Evolutionary conservation across 2,113 vertebrate species (phyloP), one percentile per base, ranked within the genome.

Genomic region (Martes martes): DNA sequence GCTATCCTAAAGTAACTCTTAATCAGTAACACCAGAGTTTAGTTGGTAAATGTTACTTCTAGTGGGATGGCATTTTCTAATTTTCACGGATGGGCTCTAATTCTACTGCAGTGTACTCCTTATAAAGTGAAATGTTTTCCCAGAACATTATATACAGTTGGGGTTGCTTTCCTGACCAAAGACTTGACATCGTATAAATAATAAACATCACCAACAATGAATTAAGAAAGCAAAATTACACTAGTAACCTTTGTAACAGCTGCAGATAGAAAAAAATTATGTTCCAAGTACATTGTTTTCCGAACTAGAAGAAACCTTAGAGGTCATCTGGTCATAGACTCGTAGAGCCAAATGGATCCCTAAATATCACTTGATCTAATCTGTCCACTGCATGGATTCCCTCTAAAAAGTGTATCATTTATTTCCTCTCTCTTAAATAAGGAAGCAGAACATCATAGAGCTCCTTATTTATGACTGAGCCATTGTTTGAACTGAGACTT

Each of bases 41-140:
- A 96, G 63, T 78, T 94, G 86, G 61, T 74, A 94, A 94, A 95
- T 71, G 31, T 69, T 95, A 63, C 11, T 80, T 69, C 47, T 86
- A 10, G 45, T 45, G 74, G 83, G 39, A 79, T 24, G 63, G 61
- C 55, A 61, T 91, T 96, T 86, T 93, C 50, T 89, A 15, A 14
- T 79, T 74, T 88, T 95, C 65, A 31, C 50, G 26, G n/a, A 36
- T 74, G 47, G n/a, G 28, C 26, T 96, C 11, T 63, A 50, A 42
- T 89, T 80, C 47, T 81, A 84, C 57, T 82, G 31, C 11, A 71
- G 1, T 24, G 11, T 89, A 36, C 11, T 76, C 14, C 45, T 85
- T 83, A 81, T n/a, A 76, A 97, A 82, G 55, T 21, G 36, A 85
- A 80, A 57, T 84, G 36, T 93, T 94, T 88, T 88, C 71, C 42